Conservation (phyloP, 2,888 invertebrate species). For the Nephrotoma flavescens region DNA sequence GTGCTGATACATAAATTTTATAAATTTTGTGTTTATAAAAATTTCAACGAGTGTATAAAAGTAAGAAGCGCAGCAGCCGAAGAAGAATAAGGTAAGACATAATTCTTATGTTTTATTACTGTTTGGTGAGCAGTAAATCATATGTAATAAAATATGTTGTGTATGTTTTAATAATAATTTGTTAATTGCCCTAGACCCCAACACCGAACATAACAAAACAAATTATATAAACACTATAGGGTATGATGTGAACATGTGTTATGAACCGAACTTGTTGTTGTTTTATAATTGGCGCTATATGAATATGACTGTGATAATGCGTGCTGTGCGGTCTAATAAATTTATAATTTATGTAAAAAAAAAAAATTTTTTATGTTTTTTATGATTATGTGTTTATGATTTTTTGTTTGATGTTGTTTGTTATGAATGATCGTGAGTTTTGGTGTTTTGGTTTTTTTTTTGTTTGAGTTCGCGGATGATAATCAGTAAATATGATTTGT, state of each 20-base stretch:
- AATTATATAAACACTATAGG: background rate
- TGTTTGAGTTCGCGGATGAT: background rate
- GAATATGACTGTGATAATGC: background rate
- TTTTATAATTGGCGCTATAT: background rate
- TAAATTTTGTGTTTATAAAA: background rate
- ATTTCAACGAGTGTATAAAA: background rate
- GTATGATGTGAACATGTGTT: background rate
- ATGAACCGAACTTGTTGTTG: background rate
- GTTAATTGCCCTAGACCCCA: too few relatives aligned
- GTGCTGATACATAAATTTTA: conserved; percentile 26
- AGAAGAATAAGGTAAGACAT: background rate
- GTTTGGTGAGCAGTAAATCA: too few relatives aligned
- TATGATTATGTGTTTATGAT: background rate
- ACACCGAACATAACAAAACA: background rate
- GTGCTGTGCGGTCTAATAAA: background rate
- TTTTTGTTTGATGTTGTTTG: background rate
- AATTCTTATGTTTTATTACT: background rate
- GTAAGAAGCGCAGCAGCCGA: background rate
- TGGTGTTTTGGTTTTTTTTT: background rate
- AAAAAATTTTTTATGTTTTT: background rate
- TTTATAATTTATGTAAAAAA: background rate
- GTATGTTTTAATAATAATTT: too few relatives aligned
- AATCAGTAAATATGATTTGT: background rate
- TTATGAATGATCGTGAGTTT: background rate
- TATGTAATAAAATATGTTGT: too few relatives aligned